A percentile compares a stretch with the other conserved stretches of the same genome.
Conservation (phyloP, 2,888 invertebrate species). For the Scaptomyza parva region DNA sequence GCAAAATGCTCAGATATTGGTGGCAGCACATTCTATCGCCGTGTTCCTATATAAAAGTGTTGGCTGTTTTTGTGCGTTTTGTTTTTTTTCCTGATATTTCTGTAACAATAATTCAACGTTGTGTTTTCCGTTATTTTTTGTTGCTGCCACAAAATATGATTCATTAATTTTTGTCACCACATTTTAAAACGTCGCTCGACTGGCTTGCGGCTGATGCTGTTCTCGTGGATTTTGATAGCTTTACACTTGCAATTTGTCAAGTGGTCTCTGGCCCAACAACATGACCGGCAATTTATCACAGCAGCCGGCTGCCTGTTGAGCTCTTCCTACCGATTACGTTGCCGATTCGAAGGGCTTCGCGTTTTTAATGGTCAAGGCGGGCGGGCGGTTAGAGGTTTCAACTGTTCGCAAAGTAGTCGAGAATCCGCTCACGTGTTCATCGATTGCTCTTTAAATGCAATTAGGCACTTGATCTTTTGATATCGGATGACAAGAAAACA, state of each 20-base stretch:
- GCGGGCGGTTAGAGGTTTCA: not conserved
- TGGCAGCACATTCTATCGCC: no score
- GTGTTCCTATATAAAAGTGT: not conserved
- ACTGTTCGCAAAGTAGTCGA: not conserved
- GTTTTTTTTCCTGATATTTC: not conserved
- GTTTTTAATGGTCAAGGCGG: conserved; percentile 18
- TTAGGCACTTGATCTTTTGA: conserved; percentile 69
- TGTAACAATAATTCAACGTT: conserved; percentile 28
- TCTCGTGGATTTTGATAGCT: conserved; percentile 58
- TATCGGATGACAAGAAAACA: conserved; percentile 12
- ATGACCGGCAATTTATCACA: conserved; percentile 67
- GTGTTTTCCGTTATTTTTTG: conserved; percentile 16
- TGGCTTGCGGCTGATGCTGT: conserved; percentile 13
- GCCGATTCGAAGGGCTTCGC: conserved; percentile 18
- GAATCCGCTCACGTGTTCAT: conserved; percentile 49
- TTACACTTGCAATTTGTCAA: conserved; percentile 78
- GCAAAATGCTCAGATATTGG: conserved; percentile 31
- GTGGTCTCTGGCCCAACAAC: conserved; percentile 49
- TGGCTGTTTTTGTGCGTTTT: not conserved
- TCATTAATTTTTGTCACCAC: conserved; percentile 80
- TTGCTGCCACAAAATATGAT: conserved; percentile 70
- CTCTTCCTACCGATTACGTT: conserved; percentile 10
- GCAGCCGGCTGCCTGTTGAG: conserved; percentile 32
- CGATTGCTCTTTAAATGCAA: conserved; percentile 58
- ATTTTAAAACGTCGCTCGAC: conserved; percentile 52